Base-by-base conservation (phyloP, 2,113 vertebrate species). In the Psophia crepitans region DNA sequence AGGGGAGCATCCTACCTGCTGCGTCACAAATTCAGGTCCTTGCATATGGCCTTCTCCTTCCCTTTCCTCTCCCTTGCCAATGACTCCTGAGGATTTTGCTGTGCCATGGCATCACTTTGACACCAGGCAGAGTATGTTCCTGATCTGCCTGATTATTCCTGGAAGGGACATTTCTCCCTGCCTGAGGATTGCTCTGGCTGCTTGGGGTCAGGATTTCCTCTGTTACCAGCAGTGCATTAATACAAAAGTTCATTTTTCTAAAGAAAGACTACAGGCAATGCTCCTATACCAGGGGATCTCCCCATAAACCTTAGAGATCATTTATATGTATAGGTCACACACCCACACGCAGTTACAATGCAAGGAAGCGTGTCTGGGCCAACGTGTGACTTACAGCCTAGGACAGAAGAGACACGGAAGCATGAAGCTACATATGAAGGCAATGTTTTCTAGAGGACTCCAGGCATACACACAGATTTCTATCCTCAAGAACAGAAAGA, bases 81-180 rank as follows among this genome's bases (percentile, higher is more conserved):
- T 16, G 41, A n/a, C 32, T 69, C 56, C 51, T 46, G 41, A 83
- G 41, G 37, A 41, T 58, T 58, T 71, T 68, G 53, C 24, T 2
- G 2, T n/a, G n/a, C 48, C 43, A 14, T 11, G 6, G n/a, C 43
- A 44, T 14, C 0, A 0, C 28, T 79, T 54, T 35, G 30, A 66
- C 8, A 37, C 7, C 24, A 85, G 23, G 44, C 9, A 87, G 30
- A 41, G 23, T 7, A 27, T 22, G 4, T 12, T 58, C 18, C 27
- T 79, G 23, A 37, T 77, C n/a, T 76, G 19, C 16, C 54, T 58
- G 12, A 8, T n/a, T 77, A 68, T 63, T 76, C 43, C 81, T 68
- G 48, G 46, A 8, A 66, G 14, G 3, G 33, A 27, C 14, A 21
- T 44, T 30, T 13, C 26, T 86, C 22, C 48, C 53, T 83, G 24